Conservation (phyloP, 2,797 vertebrate species). For the Tiaroga cobitis region DNA sequence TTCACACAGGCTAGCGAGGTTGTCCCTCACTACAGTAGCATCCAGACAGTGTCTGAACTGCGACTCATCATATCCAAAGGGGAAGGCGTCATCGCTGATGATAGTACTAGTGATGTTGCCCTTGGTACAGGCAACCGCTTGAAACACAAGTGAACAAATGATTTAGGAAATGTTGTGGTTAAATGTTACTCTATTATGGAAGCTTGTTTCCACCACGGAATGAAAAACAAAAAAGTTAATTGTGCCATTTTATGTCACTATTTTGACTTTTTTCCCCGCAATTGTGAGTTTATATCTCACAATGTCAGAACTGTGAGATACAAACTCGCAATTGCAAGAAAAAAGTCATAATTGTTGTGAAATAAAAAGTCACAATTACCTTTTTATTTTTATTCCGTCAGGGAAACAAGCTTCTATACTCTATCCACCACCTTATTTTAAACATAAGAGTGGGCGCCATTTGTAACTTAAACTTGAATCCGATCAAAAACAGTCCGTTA, state of each 20-base stretch:
- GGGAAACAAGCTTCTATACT: neutral
- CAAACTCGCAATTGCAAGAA: neutral
- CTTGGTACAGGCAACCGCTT: slow-evolving; percentile 15
- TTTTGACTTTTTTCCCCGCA: neutral
- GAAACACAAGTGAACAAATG: neutral
- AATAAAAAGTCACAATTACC: neutral
- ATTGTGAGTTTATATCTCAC: too few species aligned
- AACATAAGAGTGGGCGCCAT: neutral
- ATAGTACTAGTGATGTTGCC: slow-evolving; percentile 24
- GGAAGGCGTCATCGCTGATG: slow-evolving; percentile 36
- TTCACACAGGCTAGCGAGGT: slow-evolving; percentile 47
- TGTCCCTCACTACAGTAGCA: slow-evolving; percentile 9
- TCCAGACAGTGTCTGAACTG: slow-evolving; percentile 45
- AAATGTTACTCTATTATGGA: neutral
- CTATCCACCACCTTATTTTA: neutral
- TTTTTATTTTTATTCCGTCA: neutral
- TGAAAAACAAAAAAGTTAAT: neutral
- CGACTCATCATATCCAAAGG: slow-evolving; percentile 16
- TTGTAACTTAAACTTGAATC: neutral
- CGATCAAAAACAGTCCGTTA: neutral
- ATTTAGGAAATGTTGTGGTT: neutral
- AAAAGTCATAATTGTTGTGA: neutral
- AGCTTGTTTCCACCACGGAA: neutral
- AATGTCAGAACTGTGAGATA: too few species aligned
- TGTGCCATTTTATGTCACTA: neutral